Percentiles rank a stretch among this genome's conserved stretches.
These are phyloP conservation scores for Drosophila maculinotata DNA, from an alignment of 2,888 invertebrate species.

Conservation along the genomic window DNA sequence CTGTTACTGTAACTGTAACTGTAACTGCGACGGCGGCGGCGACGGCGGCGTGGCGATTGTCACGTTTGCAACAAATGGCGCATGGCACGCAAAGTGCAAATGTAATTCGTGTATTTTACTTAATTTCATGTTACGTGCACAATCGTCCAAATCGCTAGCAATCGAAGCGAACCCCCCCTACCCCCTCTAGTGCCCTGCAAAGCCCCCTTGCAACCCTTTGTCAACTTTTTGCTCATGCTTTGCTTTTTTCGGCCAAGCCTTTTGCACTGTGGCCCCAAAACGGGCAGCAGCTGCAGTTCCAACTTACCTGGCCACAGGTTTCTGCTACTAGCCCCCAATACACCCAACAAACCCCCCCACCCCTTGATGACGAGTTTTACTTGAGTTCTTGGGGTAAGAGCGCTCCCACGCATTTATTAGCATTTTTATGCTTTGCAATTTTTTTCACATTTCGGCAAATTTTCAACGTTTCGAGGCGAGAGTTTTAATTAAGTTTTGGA, in stretches of 20 bases:
- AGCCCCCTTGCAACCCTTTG: background rate
- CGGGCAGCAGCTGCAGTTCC: constrained; percentile 4
- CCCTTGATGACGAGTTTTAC: constrained; percentile 13
- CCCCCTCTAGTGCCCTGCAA: background rate
- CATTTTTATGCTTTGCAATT: constrained; percentile 63
- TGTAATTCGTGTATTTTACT: constrained; percentile 81
- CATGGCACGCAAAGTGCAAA: constrained; percentile 80
- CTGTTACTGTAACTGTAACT: constrained; percentile 6
- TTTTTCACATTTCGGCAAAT: constrained; percentile 59
- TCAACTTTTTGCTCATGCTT: background rate
- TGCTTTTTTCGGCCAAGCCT: background rate
- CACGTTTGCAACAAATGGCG: constrained; percentile 81
- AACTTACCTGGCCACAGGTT: constrained; percentile 10
- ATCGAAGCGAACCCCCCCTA: constrained; percentile 40
- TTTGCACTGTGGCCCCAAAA: background rate
- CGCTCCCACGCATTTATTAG: constrained; percentile 67
- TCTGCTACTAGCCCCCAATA: background rate
- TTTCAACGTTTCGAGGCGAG: constrained; percentile 41
- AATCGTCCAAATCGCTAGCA: constrained; percentile 74
- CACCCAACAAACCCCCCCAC: background rate
- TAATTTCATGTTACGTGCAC: constrained; percentile 80
- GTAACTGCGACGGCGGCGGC: constrained; percentile 10
- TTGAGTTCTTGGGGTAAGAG: constrained; percentile 15
- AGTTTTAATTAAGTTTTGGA: constrained; percentile 68
- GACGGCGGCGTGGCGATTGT: constrained; percentile 59